Percentiles rank a stretch among this genome's conserved stretches.
These are phyloP conservation scores for Melanaphis sacchari DNA, from an alignment of 1,140 invertebrate genomes.

Conservation along the genomic window DNA sequence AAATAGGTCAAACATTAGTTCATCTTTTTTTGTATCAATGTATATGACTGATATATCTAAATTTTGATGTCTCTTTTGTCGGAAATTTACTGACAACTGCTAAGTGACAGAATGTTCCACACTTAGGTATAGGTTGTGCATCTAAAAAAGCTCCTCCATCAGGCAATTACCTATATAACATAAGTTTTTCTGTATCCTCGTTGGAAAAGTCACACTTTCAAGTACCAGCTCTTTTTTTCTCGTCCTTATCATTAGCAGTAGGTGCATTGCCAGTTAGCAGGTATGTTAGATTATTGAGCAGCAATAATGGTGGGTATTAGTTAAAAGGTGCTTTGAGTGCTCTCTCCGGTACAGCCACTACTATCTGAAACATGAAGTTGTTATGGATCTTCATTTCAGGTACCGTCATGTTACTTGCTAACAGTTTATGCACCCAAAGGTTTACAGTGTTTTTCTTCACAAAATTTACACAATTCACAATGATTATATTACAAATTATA, in stretches of 20 bases:
- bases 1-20: too few relatives aligned
- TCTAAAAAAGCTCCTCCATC: constrained; percentile 67
- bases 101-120: constrained; percentile 67
- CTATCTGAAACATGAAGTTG: constrained; percentile 67
- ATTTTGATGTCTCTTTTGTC: constrained; percentile 37
- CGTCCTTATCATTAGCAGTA: neutral
- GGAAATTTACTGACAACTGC: constrained; percentile 64
- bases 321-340: constrained; percentile 63
- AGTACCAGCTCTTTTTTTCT: neutral
- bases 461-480: too few relatives aligned
- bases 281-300: constrained; percentile 58
- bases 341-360: constrained; percentile 65
- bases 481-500: too few relatives aligned
- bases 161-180: constrained; percentile 65
- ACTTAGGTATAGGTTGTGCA: constrained; percentile 66
- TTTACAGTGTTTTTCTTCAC: constrained; percentile 58
- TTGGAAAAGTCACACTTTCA: constrained; percentile 26
- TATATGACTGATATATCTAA: too few relatives aligned
- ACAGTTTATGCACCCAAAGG: constrained; percentile 66
- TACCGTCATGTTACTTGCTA: constrained; percentile 63
- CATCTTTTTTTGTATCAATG: too few relatives aligned
- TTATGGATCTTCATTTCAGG: constrained; percentile 66
- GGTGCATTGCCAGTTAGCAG: neutral
- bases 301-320: constrained; percentile 64
- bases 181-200: constrained; percentile 59